Base-by-base conservation (phyloP, 2,888 invertebrate genomes). In the Acutogordius australiensis region DNA sequence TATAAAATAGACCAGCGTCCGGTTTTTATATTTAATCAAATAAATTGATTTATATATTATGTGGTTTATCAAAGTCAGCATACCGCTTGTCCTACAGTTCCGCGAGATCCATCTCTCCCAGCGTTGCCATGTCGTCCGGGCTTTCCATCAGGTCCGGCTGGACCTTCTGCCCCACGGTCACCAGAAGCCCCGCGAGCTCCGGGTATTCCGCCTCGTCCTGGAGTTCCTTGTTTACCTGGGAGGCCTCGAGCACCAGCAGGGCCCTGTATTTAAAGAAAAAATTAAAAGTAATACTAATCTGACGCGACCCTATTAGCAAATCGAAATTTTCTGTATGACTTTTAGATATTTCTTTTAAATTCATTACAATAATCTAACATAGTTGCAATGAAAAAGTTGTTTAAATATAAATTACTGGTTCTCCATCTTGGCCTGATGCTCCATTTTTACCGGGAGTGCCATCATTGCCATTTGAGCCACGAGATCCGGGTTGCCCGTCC, bases 401-500 rank as follows among this genome's bases (percentile, higher is more conserved):
- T 51, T 21, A n/a, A 51, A 51, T 21, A n/a, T 60, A 60, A 4
- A n/a, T 23, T 56, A 29, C 60, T 27, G 60, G 60, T 28, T 60
- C 60, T 28, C 57, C 51, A 59, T 60, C 60, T 23, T 21, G 8
- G 4, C 51, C 51, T 13, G 23, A 2, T 2, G 60, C n/a, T 26
- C 60, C 60, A 28, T n/a, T 8, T 28, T 58, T 60, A 18, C 58
- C 58, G 4, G 58, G 29, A 57, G 29, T 18, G 2, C 58, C 58
- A 13, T 29, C 58, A 29, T 30, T 57, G 4, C 58, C 58, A 23
- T 28, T 28, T 27, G 30, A 57, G 8, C 58, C 58, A 8, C 51
- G 8, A 13, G 4, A 18, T 8, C 58, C 58, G 30, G 58, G 58
- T 28, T 8, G 13, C 2, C 58, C 58, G 29, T 51, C 51, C 8